phyloP scores from a whole-genome alignment of 2,113 vertebrate genomes.

The Holacanthus passer region DNA sequence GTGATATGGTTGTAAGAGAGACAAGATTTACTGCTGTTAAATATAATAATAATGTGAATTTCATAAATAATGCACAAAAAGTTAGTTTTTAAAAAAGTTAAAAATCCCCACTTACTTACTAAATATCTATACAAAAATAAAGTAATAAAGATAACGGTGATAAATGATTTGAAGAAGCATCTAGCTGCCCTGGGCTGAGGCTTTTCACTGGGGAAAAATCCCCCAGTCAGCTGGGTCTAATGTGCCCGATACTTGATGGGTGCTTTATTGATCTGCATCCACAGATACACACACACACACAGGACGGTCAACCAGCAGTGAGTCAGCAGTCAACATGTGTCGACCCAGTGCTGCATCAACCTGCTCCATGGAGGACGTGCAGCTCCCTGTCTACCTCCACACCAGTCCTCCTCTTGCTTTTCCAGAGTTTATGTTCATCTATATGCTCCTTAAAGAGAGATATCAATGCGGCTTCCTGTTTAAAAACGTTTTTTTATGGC shows the following conservation, averaged over 20 bases:
- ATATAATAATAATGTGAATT: too few relatives aligned
- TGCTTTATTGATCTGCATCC: constrained; percentile 63
- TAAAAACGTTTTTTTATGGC: background rate
- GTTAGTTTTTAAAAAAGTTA: too few relatives aligned
- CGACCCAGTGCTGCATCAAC: constrained; percentile 57
- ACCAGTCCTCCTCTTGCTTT: background rate
- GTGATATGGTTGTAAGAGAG: background rate
- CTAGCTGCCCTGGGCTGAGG: background rate
- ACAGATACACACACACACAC: background rate
- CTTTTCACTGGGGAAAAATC: constrained; percentile 41
- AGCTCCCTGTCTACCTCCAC: constrained; percentile 24
- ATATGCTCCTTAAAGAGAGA: background rate
- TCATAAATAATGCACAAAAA: too few relatives aligned
- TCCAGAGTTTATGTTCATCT: background rate
- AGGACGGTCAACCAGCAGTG: constrained; percentile 56
- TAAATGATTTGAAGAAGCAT: constrained; percentile 29
- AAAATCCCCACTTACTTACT: too few relatives aligned
- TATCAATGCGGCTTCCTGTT: background rate
- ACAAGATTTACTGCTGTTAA: background rate
- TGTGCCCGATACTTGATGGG: constrained; percentile 51
- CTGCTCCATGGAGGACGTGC: constrained; percentile 44
- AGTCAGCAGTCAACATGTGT: constrained; percentile 67
- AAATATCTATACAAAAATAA: too few relatives aligned
- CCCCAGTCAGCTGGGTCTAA: constrained; percentile 58
- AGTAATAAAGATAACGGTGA: too few relatives aligned